Evolutionary conservation across 2,113 vertebrate species (phyloP), one percentile per base, ranked within the genome.

Genomic region (Arizona elegans): DNA sequence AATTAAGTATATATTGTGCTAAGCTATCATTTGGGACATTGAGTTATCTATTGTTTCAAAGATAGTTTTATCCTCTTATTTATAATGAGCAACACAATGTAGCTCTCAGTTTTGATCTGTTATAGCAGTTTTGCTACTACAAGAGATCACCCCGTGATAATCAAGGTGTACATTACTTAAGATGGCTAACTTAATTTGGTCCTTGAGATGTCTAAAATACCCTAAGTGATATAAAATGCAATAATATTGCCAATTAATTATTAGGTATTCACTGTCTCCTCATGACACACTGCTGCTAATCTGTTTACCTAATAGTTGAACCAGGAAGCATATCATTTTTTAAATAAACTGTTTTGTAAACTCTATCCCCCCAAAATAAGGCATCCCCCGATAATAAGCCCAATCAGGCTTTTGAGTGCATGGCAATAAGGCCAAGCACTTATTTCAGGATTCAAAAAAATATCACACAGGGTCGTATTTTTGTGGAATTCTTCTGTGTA

Each of bases 21-120:
- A 56, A 90, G 47, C 12, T 91, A n/a, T 54, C 1, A 26, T 50
- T 87, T 85, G 62, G 38, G 26, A 33, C 15, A 4, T n/a, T 54
- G 56, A 86, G 23, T 62, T 75, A 56, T 88, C 12, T 56, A 23
- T 59, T 52, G 7, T 24, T 89, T 93, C 53, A 52, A 52, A 70
- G 88, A 23, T 92, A 88, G 93, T 94, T 70, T 87, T 13, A 23
- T 81, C 94, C n/a, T 26, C 91, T 13, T 53, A 95, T 55, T 87
- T 87, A 70, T 52, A 90, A 26, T 11, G 17, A 90, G 7, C 33
- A 86, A 29, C 0, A 70, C 65, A 70, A 0, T 91, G 65, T 23
- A 95, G 81, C 59, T 93, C 52, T 90, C 24, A 92, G 54, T 0
- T 8, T 62, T 62, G 59, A 62, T 26, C 24, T 92, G 89, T 58